Evolutionary conservation across 30 jellyfish, hydroid and myxozoan species (phyloP).

Genomic region (Cassiopea andromeda): DNA sequence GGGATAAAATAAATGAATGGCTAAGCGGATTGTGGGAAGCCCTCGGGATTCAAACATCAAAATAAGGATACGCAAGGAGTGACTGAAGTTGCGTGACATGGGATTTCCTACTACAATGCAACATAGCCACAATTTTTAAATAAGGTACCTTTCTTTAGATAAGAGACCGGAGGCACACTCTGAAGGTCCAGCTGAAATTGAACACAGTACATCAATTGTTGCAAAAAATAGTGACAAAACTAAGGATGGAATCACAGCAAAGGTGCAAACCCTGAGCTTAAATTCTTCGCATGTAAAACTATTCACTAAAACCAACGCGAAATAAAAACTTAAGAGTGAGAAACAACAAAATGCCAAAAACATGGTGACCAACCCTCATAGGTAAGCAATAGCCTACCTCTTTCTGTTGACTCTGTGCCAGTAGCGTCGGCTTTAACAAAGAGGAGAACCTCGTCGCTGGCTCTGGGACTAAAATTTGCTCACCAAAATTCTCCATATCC

Average conservation of each 20-base stretch:
- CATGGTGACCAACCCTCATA: no score
- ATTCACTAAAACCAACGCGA: background rate
- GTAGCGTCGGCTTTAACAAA: slow-evolving; percentile 75
- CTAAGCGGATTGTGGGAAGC: no score
- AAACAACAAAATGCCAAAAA: no score
- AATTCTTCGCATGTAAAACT: background rate
- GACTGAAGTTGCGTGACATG: background rate
- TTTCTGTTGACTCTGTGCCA: slow-evolving; percentile 90
- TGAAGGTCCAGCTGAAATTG: slow-evolving; percentile 58
- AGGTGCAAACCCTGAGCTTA: background rate
- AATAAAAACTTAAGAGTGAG: background rate
- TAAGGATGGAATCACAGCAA: background rate
- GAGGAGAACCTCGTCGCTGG: slow-evolving; percentile 68
- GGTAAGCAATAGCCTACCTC: slow-evolving; percentile 41
- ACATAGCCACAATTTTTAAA: background rate
- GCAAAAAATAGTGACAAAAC: no score
- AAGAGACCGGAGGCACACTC: slow-evolving; percentile 74
- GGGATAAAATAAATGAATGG: no score
- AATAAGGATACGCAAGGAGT: no score
- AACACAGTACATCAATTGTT: background rate
- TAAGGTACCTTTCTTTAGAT: slow-evolving; percentile 69
- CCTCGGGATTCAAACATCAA: no score
- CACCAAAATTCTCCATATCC: slow-evolving; percentile 73
- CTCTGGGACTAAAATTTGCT: slow-evolving; percentile 78
- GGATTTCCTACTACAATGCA: background rate